Conservation (phyloP, 2,113 vertebrate species). For the Protobothrops mucrosquamatus region DNA sequence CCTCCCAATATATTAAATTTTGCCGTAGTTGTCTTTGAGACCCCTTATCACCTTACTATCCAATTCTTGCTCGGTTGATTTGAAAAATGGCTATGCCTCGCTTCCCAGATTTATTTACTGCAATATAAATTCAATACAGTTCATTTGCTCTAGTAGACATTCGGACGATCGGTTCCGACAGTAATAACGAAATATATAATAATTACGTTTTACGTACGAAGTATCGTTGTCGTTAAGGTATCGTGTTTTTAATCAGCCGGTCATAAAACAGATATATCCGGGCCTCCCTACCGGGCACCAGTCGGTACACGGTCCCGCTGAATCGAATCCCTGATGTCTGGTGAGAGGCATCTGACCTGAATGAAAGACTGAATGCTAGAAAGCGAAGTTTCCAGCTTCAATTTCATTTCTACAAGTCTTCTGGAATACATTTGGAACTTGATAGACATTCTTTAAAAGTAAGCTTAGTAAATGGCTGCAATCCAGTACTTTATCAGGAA, state of each 20-base stretch:
- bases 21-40: neutral
- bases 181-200: no score
- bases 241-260: no score
- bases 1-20: neutral
- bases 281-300: no score
- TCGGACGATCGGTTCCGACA: no score
- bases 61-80: neutral
- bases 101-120: neutral
- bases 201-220: no score
- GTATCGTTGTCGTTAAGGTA: no score
- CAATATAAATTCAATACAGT: neutral
- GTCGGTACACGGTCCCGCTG: no score
- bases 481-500: neutral
- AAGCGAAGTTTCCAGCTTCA: neutral
- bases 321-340: no score
- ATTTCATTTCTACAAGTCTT: neutral
- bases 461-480: neutral
- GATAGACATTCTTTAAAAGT: neutral
- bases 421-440: neutral
- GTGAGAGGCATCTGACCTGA: neutral
- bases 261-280: no score
- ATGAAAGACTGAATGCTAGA: neutral
- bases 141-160: no score
- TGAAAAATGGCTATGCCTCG: neutral
- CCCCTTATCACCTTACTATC: neutral